These are phyloP conservation scores for Ectemnius cavifrons DNA, from an alignment of 2,888 invertebrate genomes.

Conservation along the genomic window DNA sequence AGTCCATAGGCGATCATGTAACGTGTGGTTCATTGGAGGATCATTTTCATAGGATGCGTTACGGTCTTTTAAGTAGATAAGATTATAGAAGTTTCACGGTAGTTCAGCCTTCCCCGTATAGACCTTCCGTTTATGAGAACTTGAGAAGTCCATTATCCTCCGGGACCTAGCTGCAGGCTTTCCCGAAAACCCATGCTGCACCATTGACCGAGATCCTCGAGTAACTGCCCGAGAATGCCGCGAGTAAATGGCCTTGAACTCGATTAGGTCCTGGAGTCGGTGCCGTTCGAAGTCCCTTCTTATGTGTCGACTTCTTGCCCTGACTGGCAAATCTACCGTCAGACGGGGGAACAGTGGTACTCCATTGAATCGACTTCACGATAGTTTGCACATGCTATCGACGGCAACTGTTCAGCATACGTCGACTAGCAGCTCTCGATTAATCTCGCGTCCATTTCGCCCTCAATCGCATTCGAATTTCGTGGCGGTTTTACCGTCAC, in stretches of 20 bases:
- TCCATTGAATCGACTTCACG: conserved; percentile 6
- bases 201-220: conserved; percentile 59
- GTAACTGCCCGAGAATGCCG: conserved; percentile 37
- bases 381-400: background rate
- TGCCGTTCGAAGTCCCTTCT: conserved; percentile 34
- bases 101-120: conserved; percentile 39
- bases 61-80: conserved; percentile 46
- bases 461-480: no score
- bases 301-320: conserved; percentile 27
- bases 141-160: conserved; percentile 60
- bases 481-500: no score
- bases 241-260: conserved; percentile 60
- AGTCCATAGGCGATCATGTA: background rate
- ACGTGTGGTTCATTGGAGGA: conserved; percentile 41
- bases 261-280: conserved; percentile 46
- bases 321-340: background rate
- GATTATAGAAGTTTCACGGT: conserved; percentile 48
- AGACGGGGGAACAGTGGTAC: background rate
- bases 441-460: no score
- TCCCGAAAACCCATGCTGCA: conserved; percentile 54
- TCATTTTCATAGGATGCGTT: conserved; percentile 40
- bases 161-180: conserved; percentile 39
- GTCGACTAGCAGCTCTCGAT: no score
- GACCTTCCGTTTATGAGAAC: conserved; percentile 58
- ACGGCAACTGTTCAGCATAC: no score